Base-by-base conservation (phyloP, 2,888 invertebrate genomes). In the Acholoe squamosa region DNA sequence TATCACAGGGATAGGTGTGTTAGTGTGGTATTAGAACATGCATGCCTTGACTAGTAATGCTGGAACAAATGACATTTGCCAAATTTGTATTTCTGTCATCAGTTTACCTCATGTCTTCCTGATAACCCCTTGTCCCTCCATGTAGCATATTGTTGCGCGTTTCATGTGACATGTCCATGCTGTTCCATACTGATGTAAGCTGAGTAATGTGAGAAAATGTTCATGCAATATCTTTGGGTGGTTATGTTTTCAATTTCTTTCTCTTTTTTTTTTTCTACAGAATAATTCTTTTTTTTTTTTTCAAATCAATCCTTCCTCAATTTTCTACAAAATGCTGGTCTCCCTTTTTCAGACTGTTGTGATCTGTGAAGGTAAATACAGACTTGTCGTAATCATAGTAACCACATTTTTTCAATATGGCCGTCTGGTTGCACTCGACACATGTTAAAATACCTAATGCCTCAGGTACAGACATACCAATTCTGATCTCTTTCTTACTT, bases 291-390 rank as follows among this genome's bases (percentile, higher is more conserved):
- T n/a, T n/a, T n/a, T n/a, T n/a, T n/a, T n/a, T n/a, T n/a, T n/a
- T n/a, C n/a, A n/a, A n/a, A n/a, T n/a, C n/a, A n/a, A n/a, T n/a
- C n/a, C n/a, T n/a, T n/a, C n/a, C n/a, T n/a, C n/a, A n/a, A n/a
- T n/a, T n/a, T n/a, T n/a, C n/a, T n/a, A n/a, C n/a, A n/a, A n/a
- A n/a, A n/a, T n/a, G n/a, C n/a, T n/a, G n/a, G n/a, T n/a, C 14
- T 84, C 43, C 84, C 7, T 84, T 84, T 84, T 84, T 84, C 84
- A 84, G 84, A 84, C 84, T 84, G 84, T 84, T 84, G 84, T 84
- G 84, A 84, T 84, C 43, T 84, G 52, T 84, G 12, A 84, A 84
- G 84, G 84, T 84, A 43, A 51, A 52, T 84, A 33, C 28, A 25
- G 7, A 77, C 10, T 16, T 31, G 1, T 31, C 10, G 77, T 77